phyloP scores from a whole-genome alignment of 2,888 invertebrate species.

The Panzeria rudis region DNA sequence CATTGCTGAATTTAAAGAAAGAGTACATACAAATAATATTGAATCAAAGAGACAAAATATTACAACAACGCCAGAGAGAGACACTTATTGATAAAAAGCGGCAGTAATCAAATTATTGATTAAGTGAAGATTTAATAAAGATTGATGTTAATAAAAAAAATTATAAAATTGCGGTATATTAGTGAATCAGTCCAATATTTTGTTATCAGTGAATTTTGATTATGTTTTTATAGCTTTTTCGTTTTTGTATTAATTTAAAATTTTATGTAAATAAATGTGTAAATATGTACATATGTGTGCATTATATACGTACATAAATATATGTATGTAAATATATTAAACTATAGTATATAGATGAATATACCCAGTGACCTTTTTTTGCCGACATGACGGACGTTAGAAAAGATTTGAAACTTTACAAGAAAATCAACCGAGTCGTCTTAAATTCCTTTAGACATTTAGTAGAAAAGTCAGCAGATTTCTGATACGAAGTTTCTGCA shows the following conservation, averaged over 20 bases:
- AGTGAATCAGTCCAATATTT: background rate
- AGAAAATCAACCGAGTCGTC: no score
- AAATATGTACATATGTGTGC: background rate
- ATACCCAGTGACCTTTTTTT: no score
- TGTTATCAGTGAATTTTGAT: conserved; percentile 31
- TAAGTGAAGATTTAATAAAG: conserved; percentile 2
- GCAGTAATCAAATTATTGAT: background rate
- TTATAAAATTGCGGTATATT: no score
- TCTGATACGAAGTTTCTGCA: no score
- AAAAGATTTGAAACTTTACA: no score
- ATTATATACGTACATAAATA: background rate
- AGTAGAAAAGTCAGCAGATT: no score
- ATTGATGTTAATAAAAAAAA: background rate
- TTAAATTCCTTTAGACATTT: no score
- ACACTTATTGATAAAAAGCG: background rate
- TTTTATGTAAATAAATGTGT: background rate
- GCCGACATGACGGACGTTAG: no score
- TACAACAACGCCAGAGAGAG: background rate
- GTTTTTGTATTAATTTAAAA: conserved; percentile 23
- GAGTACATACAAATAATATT: background rate
- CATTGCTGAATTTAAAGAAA: background rate
- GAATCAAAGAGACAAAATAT: background rate
- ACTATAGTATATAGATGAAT: no score
- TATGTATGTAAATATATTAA: no score
- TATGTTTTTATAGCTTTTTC: conserved; percentile 4